These are phyloP conservation scores for Florisuga fusca DNA, from an alignment of 2,797 vertebrate genomes.

Conservation along the genomic window DNA sequence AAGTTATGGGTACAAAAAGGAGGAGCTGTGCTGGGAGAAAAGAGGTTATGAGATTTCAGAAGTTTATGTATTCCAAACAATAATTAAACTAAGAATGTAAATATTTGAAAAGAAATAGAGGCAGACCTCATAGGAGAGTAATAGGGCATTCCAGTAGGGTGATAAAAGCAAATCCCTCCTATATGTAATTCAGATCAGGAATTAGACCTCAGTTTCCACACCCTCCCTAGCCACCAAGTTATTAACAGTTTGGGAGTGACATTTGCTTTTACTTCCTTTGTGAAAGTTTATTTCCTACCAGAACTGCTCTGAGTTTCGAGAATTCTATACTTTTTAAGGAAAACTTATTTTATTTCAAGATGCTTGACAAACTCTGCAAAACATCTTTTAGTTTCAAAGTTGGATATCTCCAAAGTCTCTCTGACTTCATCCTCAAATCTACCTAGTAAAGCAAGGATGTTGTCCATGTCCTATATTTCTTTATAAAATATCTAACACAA, in stretches of 20 bases:
- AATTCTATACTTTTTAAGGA: not conserved
- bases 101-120: not conserved
- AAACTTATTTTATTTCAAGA: not conserved
- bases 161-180: not conserved
- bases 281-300: not conserved
- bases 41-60: slow-evolving; percentile 31
- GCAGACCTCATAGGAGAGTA: not conserved
- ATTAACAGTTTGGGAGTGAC: not conserved
- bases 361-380: not conserved
- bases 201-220: not conserved
- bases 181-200: not conserved
- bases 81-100: not conserved
- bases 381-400: not conserved
- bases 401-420: not conserved
- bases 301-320: not conserved
- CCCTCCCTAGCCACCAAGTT: not conserved
- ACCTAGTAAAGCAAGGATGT: not conserved
- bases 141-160: not conserved
- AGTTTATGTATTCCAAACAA: slow-evolving; percentile 15
- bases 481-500: not conserved
- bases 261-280: not conserved
- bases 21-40: not conserved
- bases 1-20: not conserved
- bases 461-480: not conserved
- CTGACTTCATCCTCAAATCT: not conserved